A percentile compares a stretch with the other conserved stretches of the same genome.
phyloP scores from a whole-genome alignment of 2,888 invertebrate genomes.

The Nemotelus pantherinus region DNA sequence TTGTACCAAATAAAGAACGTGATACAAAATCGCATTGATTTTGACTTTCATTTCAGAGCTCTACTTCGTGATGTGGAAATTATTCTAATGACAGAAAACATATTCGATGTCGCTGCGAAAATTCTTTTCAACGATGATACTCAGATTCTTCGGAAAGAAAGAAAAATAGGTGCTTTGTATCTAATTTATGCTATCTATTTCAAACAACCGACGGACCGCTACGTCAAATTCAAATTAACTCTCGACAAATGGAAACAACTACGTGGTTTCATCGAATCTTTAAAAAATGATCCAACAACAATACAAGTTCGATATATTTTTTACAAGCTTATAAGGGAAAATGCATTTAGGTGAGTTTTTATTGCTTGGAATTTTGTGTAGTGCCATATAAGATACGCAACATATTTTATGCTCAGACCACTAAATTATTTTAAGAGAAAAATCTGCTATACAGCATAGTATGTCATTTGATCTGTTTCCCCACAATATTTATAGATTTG shows the following conservation, averaged over 20 bases:
- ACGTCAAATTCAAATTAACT: constrained; percentile 49
- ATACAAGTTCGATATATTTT: constrained; percentile 48
- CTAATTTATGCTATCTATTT: constrained; percentile 50
- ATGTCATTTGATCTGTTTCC: neutral
- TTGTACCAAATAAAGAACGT: too few relatives aligned
- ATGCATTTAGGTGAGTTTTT: constrained; percentile 48
- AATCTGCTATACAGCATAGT: neutral
- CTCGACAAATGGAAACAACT: constrained; percentile 46
- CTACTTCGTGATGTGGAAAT: constrained; percentile 41
- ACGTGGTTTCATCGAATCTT: constrained; percentile 43
- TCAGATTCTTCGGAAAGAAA: neutral
- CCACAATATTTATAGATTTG: constrained; percentile 42
- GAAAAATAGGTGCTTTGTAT: constrained; percentile 47
- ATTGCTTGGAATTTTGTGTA: neutral
- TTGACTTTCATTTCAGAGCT: constrained; percentile 31
- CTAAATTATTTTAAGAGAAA: neutral
- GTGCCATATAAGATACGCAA: neutral
- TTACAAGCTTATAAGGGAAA: constrained; percentile 46
- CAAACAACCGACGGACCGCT: constrained; percentile 50
- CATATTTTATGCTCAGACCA: neutral
- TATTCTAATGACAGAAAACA: constrained; percentile 44
- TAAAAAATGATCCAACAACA: constrained; percentile 25
- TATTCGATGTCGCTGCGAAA: constrained; percentile 36
- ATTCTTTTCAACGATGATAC: constrained; percentile 26
- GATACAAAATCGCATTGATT: too few relatives aligned